These are phyloP conservation scores for Onychostruthus taczanowskii DNA, from an alignment of 2,113 vertebrate species.

Conservation along the genomic window DNA sequence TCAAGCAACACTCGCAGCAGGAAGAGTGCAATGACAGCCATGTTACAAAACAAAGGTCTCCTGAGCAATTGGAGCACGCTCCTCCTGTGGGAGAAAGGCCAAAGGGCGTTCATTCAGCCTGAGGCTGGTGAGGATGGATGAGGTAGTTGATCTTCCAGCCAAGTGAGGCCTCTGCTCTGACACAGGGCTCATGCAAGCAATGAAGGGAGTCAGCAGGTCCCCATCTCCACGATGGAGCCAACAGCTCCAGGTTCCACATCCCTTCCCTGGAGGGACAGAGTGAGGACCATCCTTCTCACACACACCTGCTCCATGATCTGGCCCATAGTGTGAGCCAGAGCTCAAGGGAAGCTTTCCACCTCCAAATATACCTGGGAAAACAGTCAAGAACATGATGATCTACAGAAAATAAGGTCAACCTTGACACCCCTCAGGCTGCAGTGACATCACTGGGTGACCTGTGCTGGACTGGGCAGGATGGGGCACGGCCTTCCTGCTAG, in stretches of 20 bases:
- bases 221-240: background rate
- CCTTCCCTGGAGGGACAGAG: background rate
- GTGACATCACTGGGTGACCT: background rate
- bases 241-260: background rate
- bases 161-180: background rate
- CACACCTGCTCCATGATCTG: background rate
- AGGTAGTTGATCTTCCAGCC: background rate
- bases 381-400: background rate
- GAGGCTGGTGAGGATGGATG: background rate
- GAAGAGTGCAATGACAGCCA: background rate
- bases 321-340: background rate
- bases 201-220: background rate
- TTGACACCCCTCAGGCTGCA: accelerated
- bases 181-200: background rate
- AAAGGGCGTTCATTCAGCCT: background rate
- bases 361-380: background rate
- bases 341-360: background rate
- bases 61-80: accelerated
- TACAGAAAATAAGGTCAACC: background rate
- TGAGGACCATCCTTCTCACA: background rate
- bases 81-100: background rate
- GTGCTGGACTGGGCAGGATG: background rate
- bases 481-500: background rate
- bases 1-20: background rate
- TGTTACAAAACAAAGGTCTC: background rate